Conservation (phyloP, 2,797 vertebrate genomes). For the Dendrocincla fuliginosa region DNA sequence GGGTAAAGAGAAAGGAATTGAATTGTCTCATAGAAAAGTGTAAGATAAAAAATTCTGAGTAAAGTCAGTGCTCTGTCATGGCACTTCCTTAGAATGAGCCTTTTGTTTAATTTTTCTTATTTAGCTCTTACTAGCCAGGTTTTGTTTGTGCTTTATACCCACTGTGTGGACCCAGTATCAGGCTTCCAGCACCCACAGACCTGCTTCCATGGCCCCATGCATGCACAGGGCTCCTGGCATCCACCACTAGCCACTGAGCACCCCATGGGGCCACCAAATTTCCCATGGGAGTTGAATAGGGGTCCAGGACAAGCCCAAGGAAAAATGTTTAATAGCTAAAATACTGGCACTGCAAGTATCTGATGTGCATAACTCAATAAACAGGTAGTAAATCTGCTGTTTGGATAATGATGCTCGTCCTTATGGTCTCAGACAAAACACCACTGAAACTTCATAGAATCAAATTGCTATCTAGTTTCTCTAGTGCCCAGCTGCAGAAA, state of each 20-base stretch:
- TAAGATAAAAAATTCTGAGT: not conserved
- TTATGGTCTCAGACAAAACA: not conserved
- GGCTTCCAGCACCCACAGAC: not conserved
- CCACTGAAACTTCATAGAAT: not conserved
- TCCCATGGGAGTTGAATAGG: fast-evolving
- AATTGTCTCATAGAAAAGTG: not conserved
- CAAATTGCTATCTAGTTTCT: not conserved
- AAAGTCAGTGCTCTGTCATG: not conserved
- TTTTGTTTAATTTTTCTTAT: not conserved
- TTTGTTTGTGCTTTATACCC: not conserved
- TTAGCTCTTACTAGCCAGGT: not conserved
- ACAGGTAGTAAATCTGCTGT: not conserved
- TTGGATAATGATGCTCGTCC: not conserved
- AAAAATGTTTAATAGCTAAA: not conserved
- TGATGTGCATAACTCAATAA: not conserved
- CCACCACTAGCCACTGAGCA: fast-evolving
- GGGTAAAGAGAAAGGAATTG: not conserved
- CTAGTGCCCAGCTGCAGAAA: not conserved
- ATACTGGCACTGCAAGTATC: not conserved
- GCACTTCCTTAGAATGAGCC: not conserved
- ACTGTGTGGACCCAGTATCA: not conserved
- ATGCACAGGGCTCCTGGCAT: not conserved
- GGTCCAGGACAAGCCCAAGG: not conserved
- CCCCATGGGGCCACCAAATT: not conserved
- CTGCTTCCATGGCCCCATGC: fast-evolving